Evolutionary conservation across 2,113 vertebrate genomes (phyloP).

Genomic region (Otolemur garnettii): DNA sequence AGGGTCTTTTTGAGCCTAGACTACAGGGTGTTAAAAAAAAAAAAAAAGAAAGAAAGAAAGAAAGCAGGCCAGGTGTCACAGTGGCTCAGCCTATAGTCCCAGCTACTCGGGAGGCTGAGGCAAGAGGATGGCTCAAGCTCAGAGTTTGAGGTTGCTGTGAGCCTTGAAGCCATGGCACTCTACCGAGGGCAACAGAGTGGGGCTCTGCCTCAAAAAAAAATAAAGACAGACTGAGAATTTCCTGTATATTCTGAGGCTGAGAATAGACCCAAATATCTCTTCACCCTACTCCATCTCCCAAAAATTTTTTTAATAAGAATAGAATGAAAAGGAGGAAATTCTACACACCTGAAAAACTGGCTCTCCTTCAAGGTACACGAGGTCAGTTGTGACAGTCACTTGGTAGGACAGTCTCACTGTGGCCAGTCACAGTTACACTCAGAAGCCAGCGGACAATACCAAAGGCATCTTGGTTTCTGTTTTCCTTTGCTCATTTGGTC

Average conservation of each 20-base stretch:
- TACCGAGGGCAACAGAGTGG: no score
- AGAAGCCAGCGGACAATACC: neutral
- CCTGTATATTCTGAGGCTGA: neutral
- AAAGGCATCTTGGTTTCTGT: neutral
- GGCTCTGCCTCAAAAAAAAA: no score
- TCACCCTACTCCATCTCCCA: neutral
- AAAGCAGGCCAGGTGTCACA: no score
- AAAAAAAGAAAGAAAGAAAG: neutral
- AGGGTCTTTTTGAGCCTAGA: neutral
- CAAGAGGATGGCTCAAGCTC: no score
- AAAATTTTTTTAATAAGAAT: neutral
- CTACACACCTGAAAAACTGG: neutral
- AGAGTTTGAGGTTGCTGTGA: no score
- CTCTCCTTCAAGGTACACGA: neutral
- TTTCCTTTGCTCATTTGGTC: neutral
- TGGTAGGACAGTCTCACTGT: fast-evolving
- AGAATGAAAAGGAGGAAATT: neutral
- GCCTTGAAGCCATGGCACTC: no score
- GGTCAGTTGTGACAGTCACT: neutral
- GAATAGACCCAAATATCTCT: neutral
- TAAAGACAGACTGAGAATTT: neutral
- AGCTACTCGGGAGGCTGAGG: no score
- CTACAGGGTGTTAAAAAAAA: neutral
- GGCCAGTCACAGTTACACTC: neutral
- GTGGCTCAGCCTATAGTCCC: no score